phyloP scores from a whole-genome alignment of 2,888 invertebrate species.

The Euplagia quadripunctaria region DNA sequence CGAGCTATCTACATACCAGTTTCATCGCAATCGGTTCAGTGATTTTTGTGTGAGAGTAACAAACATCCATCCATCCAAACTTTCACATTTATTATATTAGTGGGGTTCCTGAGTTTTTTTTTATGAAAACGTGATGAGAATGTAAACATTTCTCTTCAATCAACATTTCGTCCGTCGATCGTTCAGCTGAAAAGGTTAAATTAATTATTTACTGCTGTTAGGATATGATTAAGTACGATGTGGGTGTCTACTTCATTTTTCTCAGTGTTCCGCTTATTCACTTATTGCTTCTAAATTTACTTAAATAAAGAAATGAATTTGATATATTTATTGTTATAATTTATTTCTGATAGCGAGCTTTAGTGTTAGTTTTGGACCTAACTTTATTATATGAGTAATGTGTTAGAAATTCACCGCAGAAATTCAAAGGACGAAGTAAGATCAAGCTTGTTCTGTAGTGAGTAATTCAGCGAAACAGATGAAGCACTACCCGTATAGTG shows the following conservation, averaged over 20 bases:
- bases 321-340: neutral
- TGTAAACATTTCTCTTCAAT: neutral
- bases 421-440: no score
- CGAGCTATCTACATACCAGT: no score
- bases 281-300: neutral
- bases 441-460: no score
- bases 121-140: neutral
- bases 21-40: no score
- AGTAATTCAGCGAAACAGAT: no score
- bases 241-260: neutral
- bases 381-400: neutral
- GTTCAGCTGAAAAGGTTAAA: neutral
- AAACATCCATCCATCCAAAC: no score
- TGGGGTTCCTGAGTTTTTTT: neutral
- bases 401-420: no score
- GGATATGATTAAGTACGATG: neutral
- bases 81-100: no score
- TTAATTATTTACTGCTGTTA: neutral
- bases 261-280: neutral
- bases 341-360: neutral
- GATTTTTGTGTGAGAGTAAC: no score
- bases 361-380: neutral
- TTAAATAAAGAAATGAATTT: neutral
- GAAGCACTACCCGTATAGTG: no score
- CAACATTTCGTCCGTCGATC: neutral